Base-by-base conservation (phyloP, 1,140 invertebrate species). In the Zaprionus tsacasi region DNA sequence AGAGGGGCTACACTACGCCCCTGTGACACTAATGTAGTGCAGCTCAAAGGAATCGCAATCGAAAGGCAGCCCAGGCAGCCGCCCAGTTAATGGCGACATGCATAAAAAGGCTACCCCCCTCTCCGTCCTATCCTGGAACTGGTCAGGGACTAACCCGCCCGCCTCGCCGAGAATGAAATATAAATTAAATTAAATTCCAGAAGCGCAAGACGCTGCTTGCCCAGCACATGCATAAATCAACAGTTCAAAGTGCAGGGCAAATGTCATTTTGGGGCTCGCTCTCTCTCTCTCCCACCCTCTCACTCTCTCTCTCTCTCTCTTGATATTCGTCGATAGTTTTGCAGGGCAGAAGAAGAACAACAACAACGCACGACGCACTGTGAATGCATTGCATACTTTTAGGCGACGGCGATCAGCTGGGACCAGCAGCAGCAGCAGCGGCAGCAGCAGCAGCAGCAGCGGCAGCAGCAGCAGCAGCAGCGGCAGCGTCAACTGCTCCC, bases 151-250 rank as follows among this genome's bases (percentile, higher is more conserved):
- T 15, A 50, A 48, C 35, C 48, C 64, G 17, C 10, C 45, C n/a
- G 58, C 35, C 12, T 15, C 17, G 15, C 30, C 58, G 57, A 36
- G 69, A 81, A 88, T 89, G 81, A 83, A 88, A 88, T 78, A 81
- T 83, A 88, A 89, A 88, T 88, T 88, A 77, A 89, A 89, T 88
- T 88, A 88, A 88, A 80, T 78, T 87, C 72, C 68, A 81, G 78
- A 69, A 76, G 78, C 59, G 73, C 72, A 76, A 79, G 76, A 69
- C 76, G 64, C 54, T 63, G 64, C 54, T 63, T 54, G 52, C 55
- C 65, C 65, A 60, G 21, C 70, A 75, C 55, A 72, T 76, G 69
- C 78, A 79, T 79, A 81, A 81, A 81, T 72, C 79, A 79, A 72
- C 61, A 79, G 55, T 76, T 76, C 68, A 75, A 76, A 78, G 78